Conservation (phyloP, 2,888 invertebrate genomes). For the Heteromurus nitidus region DNA sequence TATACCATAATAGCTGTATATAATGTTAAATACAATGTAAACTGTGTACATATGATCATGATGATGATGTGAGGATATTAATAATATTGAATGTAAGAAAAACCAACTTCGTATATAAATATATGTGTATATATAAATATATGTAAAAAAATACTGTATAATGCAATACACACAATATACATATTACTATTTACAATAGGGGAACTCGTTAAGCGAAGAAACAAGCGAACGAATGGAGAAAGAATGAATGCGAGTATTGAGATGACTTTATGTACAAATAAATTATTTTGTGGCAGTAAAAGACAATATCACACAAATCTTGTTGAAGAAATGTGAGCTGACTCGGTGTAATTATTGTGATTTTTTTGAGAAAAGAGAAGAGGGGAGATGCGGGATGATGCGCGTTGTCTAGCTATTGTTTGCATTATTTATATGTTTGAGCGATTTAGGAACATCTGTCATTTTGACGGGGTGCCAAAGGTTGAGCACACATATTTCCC, state of each 20-base stretch:
- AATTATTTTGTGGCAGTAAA: conserved; percentile 68
- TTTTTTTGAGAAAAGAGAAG: no score
- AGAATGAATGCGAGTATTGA: conserved; percentile 54
- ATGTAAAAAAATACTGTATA: conserved; percentile 8
- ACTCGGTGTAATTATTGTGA: conserved; percentile 16
- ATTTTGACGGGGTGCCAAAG: no score
- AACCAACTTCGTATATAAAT: no score
- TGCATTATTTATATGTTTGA: no score
- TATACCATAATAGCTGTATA: background rate
- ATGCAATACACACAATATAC: background rate
- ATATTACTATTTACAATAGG: no score
- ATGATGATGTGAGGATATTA: conserved; percentile 18
- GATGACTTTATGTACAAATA: conserved; percentile 67
- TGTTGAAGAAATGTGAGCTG: conserved; percentile 5
- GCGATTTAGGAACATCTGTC: no score
- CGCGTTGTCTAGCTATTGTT: no score
- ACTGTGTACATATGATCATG: background rate
- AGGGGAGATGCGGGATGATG: no score
- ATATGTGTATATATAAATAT: conserved; percentile 1
- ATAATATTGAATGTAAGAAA: conserved; percentile 13
- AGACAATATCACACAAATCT: conserved; percentile 57
- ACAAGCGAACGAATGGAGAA: conserved; percentile 55
- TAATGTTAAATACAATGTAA: background rate
- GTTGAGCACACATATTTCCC: no score
- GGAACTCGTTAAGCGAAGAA: conserved; percentile 27